Base-by-base conservation (phyloP, 2,113 vertebrate species). In the Petromus typicus region DNA sequence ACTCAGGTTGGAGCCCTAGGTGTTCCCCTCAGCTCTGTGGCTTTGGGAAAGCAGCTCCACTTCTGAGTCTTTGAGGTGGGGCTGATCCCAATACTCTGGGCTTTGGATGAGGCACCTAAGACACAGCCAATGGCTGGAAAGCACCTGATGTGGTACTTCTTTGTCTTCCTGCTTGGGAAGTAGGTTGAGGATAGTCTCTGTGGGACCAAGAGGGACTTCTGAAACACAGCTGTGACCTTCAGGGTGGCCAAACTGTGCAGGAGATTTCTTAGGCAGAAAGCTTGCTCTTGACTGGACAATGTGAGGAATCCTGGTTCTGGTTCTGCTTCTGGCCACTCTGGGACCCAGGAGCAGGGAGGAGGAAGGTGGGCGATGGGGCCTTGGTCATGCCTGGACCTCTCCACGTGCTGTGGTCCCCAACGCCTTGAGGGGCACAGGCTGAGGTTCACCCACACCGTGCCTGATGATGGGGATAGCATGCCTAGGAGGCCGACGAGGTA, bases 11-110 rank as follows among this genome's bases (percentile, higher is more conserved):
- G 71, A 67, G 43, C 23, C 43, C 75, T 81, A 32, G 30, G 17
- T 30, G 25, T 87, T 61, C 40, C 63, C 81, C 1, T 23, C 63
- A 30, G 82, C 71, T 80, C 63, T 27, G 9, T 64, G 86, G 69
- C 54, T 86, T 85, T 56, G 78, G 51, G 64, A n/a, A 75, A 96
- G 59, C 37, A 32, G 57, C 27, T 43, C 87, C 20, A 16, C 32
- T 59, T 86, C 73, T 48, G 73, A 17, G 25, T 59, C 81, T 91
- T 22, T 48, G 22, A 61, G 59, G 43, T 32, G 3, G 84, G 69
- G n/a, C 10, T 17, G 37, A 34, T 45, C 51, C 13, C 11, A 27
- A 12, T 10, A 54, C 34, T 27, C 20, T 3, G 6, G 27, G 32
- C 37, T 10, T 67, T 73, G 20, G 30, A 16, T 2, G 27, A 84